phyloP scores from a whole-genome alignment of 2,113 vertebrate genomes.

The Ivindomyrus marchei region DNA sequence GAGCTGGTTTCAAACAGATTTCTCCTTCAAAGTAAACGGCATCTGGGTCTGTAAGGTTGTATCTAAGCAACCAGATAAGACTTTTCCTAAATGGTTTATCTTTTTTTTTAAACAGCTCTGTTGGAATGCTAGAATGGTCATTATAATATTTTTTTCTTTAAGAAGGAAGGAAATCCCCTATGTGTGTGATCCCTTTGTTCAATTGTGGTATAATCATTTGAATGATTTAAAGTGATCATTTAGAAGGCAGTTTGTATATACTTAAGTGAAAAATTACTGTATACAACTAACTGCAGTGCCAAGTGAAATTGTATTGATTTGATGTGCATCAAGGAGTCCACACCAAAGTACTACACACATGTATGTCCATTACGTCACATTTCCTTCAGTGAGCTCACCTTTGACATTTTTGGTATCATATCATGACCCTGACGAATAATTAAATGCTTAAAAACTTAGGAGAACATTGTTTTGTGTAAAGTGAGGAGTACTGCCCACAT shows the following conservation, averaged over 20 bases:
- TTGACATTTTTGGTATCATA: neutral
- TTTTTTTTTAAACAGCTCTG: neutral
- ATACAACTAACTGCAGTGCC: neutral
- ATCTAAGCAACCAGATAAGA: constrained; percentile 37
- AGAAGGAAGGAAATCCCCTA: neutral
- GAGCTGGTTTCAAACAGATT: neutral
- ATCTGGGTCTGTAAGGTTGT: constrained; percentile 31
- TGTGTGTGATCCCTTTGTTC: neutral
- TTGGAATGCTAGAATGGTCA: neutral
- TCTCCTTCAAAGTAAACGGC: constrained; percentile 29
- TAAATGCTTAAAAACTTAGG: neutral
- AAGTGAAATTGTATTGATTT: neutral
- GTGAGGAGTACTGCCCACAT: neutral
- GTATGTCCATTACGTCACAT: neutral
- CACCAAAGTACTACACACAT: neutral
- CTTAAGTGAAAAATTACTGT: neutral
- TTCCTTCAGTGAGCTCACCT: neutral
- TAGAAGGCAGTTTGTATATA: neutral
- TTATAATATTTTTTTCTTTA: neutral
- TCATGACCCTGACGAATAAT: neutral
- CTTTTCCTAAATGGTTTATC: neutral
- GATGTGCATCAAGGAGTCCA: neutral
- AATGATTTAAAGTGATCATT: neutral
- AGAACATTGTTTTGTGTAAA: neutral
- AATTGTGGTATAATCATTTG: neutral